Conservation (phyloP, 2,113 vertebrate genomes). For the Lichenostomus cassidix region DNA sequence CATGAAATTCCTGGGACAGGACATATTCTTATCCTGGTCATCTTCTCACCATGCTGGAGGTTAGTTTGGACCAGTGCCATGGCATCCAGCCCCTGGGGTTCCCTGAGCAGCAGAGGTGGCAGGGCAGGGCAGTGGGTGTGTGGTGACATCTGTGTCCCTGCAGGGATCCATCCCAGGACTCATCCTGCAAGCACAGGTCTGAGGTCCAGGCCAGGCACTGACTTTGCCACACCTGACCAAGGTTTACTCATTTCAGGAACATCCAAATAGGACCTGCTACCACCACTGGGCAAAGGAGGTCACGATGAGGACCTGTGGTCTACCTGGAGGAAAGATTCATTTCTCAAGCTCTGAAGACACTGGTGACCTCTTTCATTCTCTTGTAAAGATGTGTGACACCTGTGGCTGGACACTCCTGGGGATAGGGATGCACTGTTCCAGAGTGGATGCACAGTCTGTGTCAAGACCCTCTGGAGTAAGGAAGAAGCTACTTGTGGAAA, state of each 20-base stretch:
- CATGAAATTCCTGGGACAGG: neutral
- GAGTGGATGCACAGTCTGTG: neutral
- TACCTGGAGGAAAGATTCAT: neutral
- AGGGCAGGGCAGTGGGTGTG: neutral
- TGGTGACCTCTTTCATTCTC: neutral
- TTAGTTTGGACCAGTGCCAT: neutral
- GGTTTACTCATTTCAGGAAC: neutral
- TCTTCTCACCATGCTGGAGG: neutral
- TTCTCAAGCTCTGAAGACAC: neutral
- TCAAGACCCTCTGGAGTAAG: neutral
- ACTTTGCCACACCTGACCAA: neutral
- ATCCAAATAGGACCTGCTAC: neutral
- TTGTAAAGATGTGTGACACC: neutral
- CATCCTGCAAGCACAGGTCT: neutral
- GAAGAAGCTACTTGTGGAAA: neutral
- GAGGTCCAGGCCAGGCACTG: neutral
- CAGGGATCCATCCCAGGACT: neutral
- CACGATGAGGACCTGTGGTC: neutral
- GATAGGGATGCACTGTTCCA: neutral
- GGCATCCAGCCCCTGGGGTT: neutral
- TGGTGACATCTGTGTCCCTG: neutral
- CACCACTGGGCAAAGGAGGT: neutral
- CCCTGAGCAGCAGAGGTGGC: neutral
- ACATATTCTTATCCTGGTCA: neutral
- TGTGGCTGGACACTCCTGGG: neutral